These are phyloP conservation scores for Merodon equestris DNA, from an alignment of 2,888 invertebrate genomes.

Conservation along the genomic window DNA sequence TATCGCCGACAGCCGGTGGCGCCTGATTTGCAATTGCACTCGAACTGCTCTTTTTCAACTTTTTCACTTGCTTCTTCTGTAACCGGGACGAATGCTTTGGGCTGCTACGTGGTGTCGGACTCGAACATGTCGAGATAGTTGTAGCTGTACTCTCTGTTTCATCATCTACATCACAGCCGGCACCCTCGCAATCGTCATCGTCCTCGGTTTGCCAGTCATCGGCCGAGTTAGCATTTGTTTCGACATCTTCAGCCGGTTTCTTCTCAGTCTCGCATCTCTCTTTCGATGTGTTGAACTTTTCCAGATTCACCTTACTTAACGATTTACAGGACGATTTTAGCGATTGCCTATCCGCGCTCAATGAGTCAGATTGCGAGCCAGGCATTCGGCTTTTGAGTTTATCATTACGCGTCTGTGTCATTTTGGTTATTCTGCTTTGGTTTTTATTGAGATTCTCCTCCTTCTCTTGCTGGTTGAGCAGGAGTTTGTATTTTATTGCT, in stretches of 20 bases:
- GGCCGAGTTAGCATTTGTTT: constrained; percentile 34
- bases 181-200: constrained; percentile 69
- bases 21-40: constrained; percentile 43
- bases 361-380: constrained; percentile 41
- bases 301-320: constrained; percentile 50
- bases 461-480: constrained; percentile 71
- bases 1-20: constrained; percentile 82
- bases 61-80: constrained; percentile 78
- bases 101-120: constrained; percentile 74
- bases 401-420: constrained; percentile 46
- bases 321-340: constrained; percentile 41
- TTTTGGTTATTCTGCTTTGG: constrained; percentile 60
- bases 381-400: constrained; percentile 53
- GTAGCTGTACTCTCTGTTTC: constrained; percentile 73
- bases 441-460: constrained; percentile 63
- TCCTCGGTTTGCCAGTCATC: constrained; percentile 76
- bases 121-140: constrained; percentile 73
- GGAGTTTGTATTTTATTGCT: constrained; percentile 72
- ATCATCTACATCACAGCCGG: constrained; percentile 58
- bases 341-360: constrained; percentile 36
- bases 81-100: constrained; percentile 74
- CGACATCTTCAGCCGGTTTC: constrained; percentile 29
- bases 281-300: constrained; percentile 65
- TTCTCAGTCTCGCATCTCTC: constrained; percentile 71
- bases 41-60: constrained; percentile 72